Evolutionary conservation across 2,113 vertebrate species (phyloP), one percentile per base, ranked within the genome.

Genomic region (Caretta caretta): DNA sequence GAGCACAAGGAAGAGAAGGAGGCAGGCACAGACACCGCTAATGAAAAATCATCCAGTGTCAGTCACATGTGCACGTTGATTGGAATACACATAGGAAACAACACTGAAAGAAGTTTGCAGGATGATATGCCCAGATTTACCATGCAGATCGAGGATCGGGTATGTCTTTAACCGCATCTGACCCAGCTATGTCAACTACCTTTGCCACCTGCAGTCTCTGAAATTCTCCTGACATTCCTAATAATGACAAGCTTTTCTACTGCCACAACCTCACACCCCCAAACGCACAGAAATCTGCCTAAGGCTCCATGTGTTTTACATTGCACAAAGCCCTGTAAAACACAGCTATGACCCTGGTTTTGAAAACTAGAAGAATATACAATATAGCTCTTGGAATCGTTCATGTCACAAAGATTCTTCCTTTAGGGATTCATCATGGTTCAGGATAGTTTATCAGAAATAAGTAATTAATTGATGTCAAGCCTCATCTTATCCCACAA

Each of bases 381-480:
- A 78, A 13, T 54, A 42, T 76, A 17, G 24, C 27, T 48, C 38
- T 91, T 86, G 57, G 11, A 53, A 89, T 69, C 10, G 22, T 80
- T 8, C n/a, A 90, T 42, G 20, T 4, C 27, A 25, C 83, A 93
- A 14, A 57, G 83, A 25, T 1, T 69, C 82, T 25, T 38, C 62
- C 62, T 42, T 5, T 6, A 90, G 88, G 89, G 88, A 95, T 83
- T 96, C 42, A 80, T 13, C 82, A 48, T 4, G 10, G 62, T 78
- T 88, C 80, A 89, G 89, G 83, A 78, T 53, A 91, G 54, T 59
- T 86, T 46, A 96, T 96, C 87, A 96, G 88, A 93, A 97, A 93
- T 62, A 94, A 97, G 87, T 82, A 96, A 96, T 96, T 96, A 95
- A 94, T 95, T 62, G 46, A 75, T 88, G 93, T 86, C 86, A 96